Base-by-base conservation (phyloP, 2,888 invertebrate genomes). In the Heterodera filipjevi region DNA sequence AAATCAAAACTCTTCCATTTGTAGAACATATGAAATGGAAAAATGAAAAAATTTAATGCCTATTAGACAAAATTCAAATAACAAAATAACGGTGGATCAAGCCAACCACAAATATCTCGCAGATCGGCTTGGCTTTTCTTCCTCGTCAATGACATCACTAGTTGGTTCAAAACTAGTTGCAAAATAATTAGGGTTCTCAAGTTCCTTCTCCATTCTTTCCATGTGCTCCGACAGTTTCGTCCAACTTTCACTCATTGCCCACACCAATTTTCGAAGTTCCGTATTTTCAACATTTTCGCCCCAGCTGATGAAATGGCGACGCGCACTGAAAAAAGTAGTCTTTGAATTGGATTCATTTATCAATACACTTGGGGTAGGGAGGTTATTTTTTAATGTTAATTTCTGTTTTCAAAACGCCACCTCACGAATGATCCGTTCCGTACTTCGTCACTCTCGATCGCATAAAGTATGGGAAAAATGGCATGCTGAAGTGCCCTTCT, bases 401-500 rank as follows among this genome's bases (percentile, higher is more conserved):
- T n/a, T n/a, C n/a, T n/a, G n/a, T n/a, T n/a, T n/a, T n/a, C n/a
- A n/a, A n/a, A n/a, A n/a, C n/a, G n/a, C n/a, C 66, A 87, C 87
- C 85, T 83, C 73, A 88, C 83, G 76, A 88, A 87, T 27, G 81
- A 59, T 5, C 87, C 87, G 66, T 81, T 86, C 30, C 76, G 76
- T 0, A 77, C 80, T 14, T 70, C 82, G 35, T 84, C 84, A 77
- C 89, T 88, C 64, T 85, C 86, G 5, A 85, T 71, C 0, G 87
- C 88, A 76, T 84, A 88, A 22, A 88, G 78, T 0, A 88, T 83
- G 22, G 88, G 87, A 22, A 84, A 81, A 8, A 86, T 84, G 22
- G 86, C 88, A 76, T 87, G 86, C 49, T 84, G 85, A 16, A 46
- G 3, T 12, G 84, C 81, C 30, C 82, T 72, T 66, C 87, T 82